Evolutionary conservation across 92 coral and sea anemone species (phyloP).

Genomic region (Pocillopora grandis): DNA sequence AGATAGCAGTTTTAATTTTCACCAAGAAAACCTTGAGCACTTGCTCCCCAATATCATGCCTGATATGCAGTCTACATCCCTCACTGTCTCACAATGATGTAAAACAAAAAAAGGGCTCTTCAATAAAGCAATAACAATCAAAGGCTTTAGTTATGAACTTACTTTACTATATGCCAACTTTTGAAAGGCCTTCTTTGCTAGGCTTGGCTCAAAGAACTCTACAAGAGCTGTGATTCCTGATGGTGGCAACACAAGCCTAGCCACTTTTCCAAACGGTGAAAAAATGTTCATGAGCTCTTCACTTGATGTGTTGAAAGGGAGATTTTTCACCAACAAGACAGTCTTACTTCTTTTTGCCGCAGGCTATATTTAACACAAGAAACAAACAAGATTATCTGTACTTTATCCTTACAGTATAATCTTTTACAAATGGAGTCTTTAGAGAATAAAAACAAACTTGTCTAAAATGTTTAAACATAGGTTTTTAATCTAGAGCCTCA

Average conservation of each 20-base stretch:
- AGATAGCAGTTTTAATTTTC: too few relatives aligned
- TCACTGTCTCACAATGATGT: too few relatives aligned
- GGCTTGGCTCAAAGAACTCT: conserved; percentile 84
- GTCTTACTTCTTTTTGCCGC: conserved; percentile 90
- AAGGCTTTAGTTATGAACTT: background rate
- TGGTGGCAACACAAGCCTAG: conserved; percentile 83
- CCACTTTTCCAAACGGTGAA: conserved; percentile 86
- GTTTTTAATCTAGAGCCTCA: too few relatives aligned
- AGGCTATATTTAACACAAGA: conserved; percentile 56
- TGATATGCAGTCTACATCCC: too few relatives aligned
- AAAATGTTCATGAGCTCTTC: conserved; percentile 80
- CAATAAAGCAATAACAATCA: too few relatives aligned
- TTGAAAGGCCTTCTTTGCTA: conserved; percentile 91
- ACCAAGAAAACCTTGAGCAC: too few relatives aligned
- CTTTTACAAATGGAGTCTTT: too few relatives aligned
- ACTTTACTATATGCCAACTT: conserved; percentile 97
- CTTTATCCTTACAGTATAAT: background rate
- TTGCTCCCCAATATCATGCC: too few relatives aligned
- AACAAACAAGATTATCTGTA: background rate
- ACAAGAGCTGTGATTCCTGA: conserved; percentile 93
- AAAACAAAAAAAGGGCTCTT: too few relatives aligned
- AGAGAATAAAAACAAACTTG: too few relatives aligned
- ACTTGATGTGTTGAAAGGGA: conserved; percentile 80
- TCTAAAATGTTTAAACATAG: too few relatives aligned
- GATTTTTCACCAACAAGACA: conserved; percentile 90